Base-by-base conservation (phyloP, 2,113 vertebrate species). In the Labrus mixtus region DNA sequence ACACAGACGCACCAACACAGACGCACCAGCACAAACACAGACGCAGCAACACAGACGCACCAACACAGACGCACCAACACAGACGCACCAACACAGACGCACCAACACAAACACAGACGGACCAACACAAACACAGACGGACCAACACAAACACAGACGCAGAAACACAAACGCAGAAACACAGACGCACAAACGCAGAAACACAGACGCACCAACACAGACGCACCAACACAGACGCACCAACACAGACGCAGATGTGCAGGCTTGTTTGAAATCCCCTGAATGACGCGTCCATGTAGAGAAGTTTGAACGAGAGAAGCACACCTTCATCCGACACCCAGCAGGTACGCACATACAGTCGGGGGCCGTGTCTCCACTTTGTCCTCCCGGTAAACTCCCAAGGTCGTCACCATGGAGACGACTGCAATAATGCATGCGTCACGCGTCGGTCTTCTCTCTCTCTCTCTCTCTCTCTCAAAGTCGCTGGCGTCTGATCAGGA, bases 1-100 rank as follows among this genome's bases (percentile, higher is more conserved):
- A n/a, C n/a, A 43, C 8, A 17, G 39, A 64, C 48, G 22, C 46
- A 33, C 29, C 29, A 33, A 33, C 29, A 58, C 37, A 58, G 57
- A 20, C 19, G 45, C 97, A 97, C 91, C 98, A 98, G 92, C 98
- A 99, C 87, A 99, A 99, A 90, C 91, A 43, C 8, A 17, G 39
- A 64, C 48, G 22, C 46, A 33, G 4, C 29, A 33, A 33, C 29
- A 58, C 37, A 58, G 57, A 20, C 19, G 45, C 43, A 39, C n/a
- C n/a, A n/a, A n/a, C n/a, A 43, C 8, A 17, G 39, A 64, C 48
- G 22, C 46, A 33, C 29, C 29, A 33, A 33, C 29, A 58, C 37
- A 58, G 57, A 20, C 19, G 45, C 43, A 39, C n/a, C n/a, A n/a
- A n/a, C n/a, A 43, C 8, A 17, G 39, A 64, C 48, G 22, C 46